Percentiles rank a stretch among this genome's conserved stretches.
Evolutionary conservation across 2,797 vertebrate species (phyloP).

Genomic region (Enteromius viviparus): DNA sequence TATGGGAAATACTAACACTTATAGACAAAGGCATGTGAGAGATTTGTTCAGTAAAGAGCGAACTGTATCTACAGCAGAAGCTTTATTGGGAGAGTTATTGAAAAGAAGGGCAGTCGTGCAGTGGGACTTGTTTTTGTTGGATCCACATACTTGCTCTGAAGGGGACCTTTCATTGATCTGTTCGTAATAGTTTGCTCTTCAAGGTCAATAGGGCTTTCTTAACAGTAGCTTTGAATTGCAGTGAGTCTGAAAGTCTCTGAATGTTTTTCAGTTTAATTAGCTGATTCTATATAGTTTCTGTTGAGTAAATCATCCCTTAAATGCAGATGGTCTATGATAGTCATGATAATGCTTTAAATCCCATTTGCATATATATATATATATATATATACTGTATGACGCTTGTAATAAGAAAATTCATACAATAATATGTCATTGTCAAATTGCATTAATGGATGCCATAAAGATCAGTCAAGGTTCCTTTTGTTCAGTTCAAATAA

Average conservation of each 20-base stretch:
- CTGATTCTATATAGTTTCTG: background rate
- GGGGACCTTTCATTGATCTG: conserved; percentile 46
- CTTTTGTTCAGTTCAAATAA: background rate
- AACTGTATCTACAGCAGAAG: conserved; percentile 29
- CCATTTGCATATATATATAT: background rate
- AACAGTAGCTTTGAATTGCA: conserved; percentile 16
- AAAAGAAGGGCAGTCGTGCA: conserved; percentile 24
- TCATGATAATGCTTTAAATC: background rate
- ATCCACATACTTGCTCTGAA: conserved; percentile 33
- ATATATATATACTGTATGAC: too few species aligned
- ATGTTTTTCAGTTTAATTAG: conserved; percentile 11
- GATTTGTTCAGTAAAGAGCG: conserved; percentile 36
- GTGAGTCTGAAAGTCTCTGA: conserved; percentile 2
- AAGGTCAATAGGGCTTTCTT: conserved; percentile 39
- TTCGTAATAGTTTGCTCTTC: conserved; percentile 38
- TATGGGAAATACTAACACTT: conserved; percentile 23
- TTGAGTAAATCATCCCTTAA: background rate
- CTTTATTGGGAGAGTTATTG: conserved; percentile 40
- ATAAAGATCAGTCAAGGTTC: background rate
- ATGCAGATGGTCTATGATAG: background rate
- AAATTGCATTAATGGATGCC: background rate
- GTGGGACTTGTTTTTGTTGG: conserved; percentile 36
- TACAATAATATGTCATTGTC: background rate
- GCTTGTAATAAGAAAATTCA: too few species aligned
- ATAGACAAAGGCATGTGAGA: conserved; percentile 15